Evolutionary conservation across 1,140 invertebrate species (phyloP).

Genomic region (Eulimnadia texana): DNA sequence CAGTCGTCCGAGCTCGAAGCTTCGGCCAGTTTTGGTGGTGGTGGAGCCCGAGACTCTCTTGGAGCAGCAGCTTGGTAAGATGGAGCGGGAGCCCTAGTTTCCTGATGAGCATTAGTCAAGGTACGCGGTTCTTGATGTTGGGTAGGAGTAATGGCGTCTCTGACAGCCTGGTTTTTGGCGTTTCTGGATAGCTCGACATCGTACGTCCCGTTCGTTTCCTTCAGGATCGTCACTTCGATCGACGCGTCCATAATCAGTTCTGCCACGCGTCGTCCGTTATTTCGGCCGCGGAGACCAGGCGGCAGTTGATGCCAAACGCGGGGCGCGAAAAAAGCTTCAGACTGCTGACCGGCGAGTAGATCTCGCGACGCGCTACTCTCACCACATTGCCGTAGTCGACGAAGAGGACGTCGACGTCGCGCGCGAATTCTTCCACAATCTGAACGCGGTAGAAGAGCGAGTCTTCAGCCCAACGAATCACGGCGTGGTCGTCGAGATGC

Average conservation of each 20-base stretch:
- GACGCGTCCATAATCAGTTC: constrained; percentile 1
- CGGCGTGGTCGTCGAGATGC: constrained; percentile 11
- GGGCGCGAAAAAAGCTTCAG: constrained; percentile 1
- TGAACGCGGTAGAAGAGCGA: constrained; percentile 10
- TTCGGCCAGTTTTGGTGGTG: no score
- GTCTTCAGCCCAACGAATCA: constrained; percentile 10
- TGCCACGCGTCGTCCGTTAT: neutral
- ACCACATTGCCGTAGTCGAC: constrained; percentile 16
- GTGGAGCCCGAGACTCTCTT: no score
- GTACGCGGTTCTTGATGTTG: no score
- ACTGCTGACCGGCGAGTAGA: neutral
- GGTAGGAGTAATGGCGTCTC: neutral
- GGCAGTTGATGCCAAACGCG: constrained; percentile 8
- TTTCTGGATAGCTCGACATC: neutral
- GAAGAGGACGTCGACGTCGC: constrained; percentile 12
- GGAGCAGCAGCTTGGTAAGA: no score
- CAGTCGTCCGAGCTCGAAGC: no score
- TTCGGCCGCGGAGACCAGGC: neutral
- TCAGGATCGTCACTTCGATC: constrained; percentile 2
- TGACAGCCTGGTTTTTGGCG: neutral
- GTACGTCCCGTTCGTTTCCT: neutral
- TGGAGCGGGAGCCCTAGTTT: no score
- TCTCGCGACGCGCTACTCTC: constrained; percentile 7
- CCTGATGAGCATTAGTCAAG: no score
- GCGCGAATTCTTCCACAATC: constrained; percentile 11